Conservation (phyloP, 2,797 vertebrate species). For the Aviceda cuculoides region DNA sequence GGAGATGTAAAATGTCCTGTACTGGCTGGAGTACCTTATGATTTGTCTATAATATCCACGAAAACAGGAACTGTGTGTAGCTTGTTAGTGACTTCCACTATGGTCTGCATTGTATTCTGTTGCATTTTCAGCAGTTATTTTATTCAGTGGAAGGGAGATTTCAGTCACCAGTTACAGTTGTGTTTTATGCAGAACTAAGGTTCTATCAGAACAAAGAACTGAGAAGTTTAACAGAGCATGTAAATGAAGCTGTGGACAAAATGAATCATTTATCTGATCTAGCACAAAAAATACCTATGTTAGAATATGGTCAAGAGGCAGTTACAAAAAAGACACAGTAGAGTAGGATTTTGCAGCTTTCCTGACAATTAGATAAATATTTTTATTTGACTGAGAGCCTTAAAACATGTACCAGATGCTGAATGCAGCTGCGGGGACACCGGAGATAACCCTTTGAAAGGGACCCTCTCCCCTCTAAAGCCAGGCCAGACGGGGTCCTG, state of each 20-base stretch:
- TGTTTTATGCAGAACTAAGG: neutral
- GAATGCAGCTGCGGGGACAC: neutral
- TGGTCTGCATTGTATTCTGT: neutral
- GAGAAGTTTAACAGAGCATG: neutral
- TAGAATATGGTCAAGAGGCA: neutral
- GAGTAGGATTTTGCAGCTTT: neutral
- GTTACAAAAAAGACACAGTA: neutral
- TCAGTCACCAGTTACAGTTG: neutral
- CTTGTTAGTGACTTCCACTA: neutral
- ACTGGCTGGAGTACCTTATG: neutral
- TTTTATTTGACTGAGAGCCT: neutral
- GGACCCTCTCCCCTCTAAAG: rapidly evolving
- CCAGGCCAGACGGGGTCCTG: neutral
- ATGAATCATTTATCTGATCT: neutral
- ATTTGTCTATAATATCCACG: neutral
- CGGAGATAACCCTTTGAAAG: neutral
- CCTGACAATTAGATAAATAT: neutral
- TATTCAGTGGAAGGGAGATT: neutral
- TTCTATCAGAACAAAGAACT: neutral
- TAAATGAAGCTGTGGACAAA: neutral
- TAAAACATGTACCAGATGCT: neutral
- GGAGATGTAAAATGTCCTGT: neutral
- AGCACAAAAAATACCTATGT: neutral
- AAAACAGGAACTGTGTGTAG: neutral
- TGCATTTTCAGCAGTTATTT: neutral